Conservation (phyloP, 2,888 invertebrate species). For the Abrostola triplasia region DNA sequence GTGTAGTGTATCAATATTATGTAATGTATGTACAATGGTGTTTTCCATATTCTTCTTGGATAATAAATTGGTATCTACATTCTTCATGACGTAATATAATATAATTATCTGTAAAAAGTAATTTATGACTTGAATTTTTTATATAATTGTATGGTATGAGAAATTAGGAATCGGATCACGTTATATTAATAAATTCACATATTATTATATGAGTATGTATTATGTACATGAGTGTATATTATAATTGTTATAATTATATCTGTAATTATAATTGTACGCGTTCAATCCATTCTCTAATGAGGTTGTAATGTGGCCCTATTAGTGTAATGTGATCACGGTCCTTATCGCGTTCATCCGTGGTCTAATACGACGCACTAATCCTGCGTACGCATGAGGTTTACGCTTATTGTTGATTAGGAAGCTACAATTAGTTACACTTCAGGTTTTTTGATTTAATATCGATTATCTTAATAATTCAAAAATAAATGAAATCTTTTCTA, state of each 20-base stretch:
- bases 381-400: conserved; percentile 44
- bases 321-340: conserved; percentile 27
- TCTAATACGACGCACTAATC: conserved; percentile 51
- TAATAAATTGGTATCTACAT: too few species aligned
- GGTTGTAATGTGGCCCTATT: neutral
- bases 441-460: neutral
- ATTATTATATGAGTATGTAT: neutral
- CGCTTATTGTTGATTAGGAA: conserved; percentile 30
- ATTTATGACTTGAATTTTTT: neutral
- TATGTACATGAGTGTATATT: too few species aligned
- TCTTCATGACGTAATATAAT: too few species aligned
- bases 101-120: neutral
- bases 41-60: too few species aligned
- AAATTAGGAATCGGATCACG: neutral
- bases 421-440: conserved; percentile 13
- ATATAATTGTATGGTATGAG: neutral
- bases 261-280: too few species aligned
- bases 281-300: neutral
- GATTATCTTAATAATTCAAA: too few species aligned
- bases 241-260: too few species aligned
- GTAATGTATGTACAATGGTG: too few species aligned
- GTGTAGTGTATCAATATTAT: too few species aligned
- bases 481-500: too few species aligned
- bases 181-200: neutral
- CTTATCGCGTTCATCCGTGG: conserved; percentile 31